Base-by-base conservation (phyloP, 2,797 vertebrate species). In the Rallus crepitans region DNA sequence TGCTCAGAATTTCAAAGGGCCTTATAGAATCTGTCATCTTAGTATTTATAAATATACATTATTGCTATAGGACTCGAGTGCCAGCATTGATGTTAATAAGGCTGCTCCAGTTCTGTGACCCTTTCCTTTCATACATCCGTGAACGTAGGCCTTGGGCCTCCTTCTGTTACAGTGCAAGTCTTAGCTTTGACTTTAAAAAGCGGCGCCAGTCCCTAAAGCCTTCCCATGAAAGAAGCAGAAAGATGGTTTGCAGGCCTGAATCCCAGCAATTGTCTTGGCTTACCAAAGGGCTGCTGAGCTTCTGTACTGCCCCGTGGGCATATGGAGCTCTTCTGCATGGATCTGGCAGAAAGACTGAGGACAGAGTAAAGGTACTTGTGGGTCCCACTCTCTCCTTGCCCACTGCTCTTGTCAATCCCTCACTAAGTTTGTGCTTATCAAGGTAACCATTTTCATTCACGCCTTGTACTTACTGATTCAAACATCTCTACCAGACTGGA, bases 11-110 rank as follows among this genome's bases (percentile, higher is more conserved):
- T 95, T 96, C 93, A 93, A 96, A 92, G 73, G 42, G 23, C 31
- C 87, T 75, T 95, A 94, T 84, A 95, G 86, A 92, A 96, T 87
- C 71, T 87, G 83, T 89, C 73, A 81, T 78, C 77, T 64, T 56
- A 82, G 47, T 95, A 78, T 93, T 93, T 96, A 94, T 93, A 95
- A 91, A 93, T 85, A 87, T 89, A 95, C 66, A 92, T 96, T 90
- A 92, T 90, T 94, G 85, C 89, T 93, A 79, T 79, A 85, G 90
- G 87, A 88, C 52, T 80, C 86, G 78, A 83, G 53, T 59, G 79
- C 24, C 66, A 82, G 82, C 82, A 87, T 19, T 75, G 88, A 95
- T 93, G 52, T 83, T 90, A 92, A 93, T 87, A 92, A 91, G 84
- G 69, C 82, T 81, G 35, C 76, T 92, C 15, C 40, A 42, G 55